These are phyloP conservation scores for Linhomoeus sp. DNA, from an alignment of 2,888 invertebrate species.

Conservation along the genomic window DNA sequence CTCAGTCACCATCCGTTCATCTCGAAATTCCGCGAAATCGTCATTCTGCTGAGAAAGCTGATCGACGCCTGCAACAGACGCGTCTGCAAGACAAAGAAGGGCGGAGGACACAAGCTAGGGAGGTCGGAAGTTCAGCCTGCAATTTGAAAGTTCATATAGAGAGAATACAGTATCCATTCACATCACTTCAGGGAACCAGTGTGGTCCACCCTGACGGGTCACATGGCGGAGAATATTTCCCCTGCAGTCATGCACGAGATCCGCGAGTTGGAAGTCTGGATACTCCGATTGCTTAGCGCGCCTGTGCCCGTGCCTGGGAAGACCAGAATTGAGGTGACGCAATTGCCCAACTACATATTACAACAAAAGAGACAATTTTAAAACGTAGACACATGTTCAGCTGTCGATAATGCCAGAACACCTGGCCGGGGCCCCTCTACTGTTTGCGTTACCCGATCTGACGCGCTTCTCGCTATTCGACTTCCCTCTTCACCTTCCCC, in stretches of 20 bases:
- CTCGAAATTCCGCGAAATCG: constrained; percentile 89
- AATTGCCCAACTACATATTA: too few relatives aligned
- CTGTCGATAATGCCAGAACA: constrained; percentile 61
- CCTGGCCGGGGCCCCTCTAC: constrained; percentile 51
- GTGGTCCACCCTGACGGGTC: constrained; percentile 70
- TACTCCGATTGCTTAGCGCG: constrained; percentile 74
- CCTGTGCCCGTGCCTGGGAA: constrained; percentile 95
- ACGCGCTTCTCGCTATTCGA: constrained; percentile 89
- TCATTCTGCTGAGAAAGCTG: constrained; percentile 77
- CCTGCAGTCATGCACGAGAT: constrained; percentile 84
- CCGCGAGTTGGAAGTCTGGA: constrained; percentile 96
- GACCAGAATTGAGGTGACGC: constrained; percentile 55
- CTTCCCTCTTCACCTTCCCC: constrained; percentile 87
- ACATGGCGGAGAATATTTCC: constrained; percentile 34
- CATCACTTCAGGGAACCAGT: constrained; percentile 55
- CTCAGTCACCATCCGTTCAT: constrained; percentile 98
- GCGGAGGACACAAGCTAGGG: constrained; percentile 3
- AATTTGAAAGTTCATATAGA: not conserved
- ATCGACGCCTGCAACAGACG: constrained; percentile 92
- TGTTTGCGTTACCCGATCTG: constrained; percentile 89
- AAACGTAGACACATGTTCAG: too few relatives aligned
- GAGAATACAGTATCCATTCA: not conserved
- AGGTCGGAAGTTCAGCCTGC: too few relatives aligned
- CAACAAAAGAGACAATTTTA: too few relatives aligned
- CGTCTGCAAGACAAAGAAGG: constrained; percentile 3